A percentile compares a stretch with the other conserved stretches of the same genome.
Conservation (phyloP, 2,113 vertebrate genomes). For the Tachysurus vachellii region DNA sequence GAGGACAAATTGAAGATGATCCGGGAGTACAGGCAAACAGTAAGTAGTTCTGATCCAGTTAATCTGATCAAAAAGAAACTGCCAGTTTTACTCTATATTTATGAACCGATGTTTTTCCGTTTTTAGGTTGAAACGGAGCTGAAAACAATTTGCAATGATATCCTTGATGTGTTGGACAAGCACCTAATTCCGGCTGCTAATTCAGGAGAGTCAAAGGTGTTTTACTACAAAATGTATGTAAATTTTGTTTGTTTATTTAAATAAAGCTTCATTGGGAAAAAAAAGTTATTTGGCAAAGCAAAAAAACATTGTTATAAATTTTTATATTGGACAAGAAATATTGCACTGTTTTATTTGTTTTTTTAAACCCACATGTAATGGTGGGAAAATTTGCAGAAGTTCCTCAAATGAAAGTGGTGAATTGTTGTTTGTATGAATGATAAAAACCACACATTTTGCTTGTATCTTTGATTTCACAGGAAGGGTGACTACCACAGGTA, state of each 20-base stretch:
- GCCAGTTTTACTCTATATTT: neutral
- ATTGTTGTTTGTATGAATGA: conserved; percentile 9
- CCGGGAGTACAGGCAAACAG: conserved; percentile 96
- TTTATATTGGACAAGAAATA: neutral
- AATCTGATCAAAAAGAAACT: neutral
- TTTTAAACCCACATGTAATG: neutral
- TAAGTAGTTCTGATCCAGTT: conserved; percentile 59
- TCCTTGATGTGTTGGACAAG: conserved; percentile 96
- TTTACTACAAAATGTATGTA: conserved; percentile 99
- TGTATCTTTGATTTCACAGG: conserved; percentile 69
- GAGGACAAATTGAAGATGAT: conserved; percentile 98
- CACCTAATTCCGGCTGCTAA: conserved; percentile 96
- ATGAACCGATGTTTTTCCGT: conserved; percentile 1
- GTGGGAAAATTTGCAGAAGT: neutral
- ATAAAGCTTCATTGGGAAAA: neutral
- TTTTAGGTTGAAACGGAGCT: conserved; percentile 93
- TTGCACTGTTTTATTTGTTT: no score
- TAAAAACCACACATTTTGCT: conserved; percentile 3
- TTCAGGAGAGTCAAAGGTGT: conserved; percentile 98
- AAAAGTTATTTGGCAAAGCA: neutral
- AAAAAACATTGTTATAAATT: no score
- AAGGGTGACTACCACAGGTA: conserved; percentile 99
- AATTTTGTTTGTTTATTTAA: neutral
- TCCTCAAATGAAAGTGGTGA: neutral
- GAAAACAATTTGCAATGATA: conserved; percentile 95